Evolutionary conservation across 2,888 invertebrate species (phyloP), one percentile per base, ranked within the genome.

Genomic region (Dynastes maya): DNA sequence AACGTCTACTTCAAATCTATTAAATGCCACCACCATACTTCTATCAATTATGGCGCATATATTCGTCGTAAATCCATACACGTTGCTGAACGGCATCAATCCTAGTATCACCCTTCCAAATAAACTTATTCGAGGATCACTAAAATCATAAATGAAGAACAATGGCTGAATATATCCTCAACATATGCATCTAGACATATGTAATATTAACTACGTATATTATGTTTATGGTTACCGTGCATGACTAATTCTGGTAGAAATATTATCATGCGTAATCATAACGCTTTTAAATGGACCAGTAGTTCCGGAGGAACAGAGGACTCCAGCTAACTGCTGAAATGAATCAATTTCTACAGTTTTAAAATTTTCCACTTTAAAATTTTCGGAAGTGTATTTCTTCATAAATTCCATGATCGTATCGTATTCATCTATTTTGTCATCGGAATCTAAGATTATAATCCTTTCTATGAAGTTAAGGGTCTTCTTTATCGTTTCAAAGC

Each of bases 271-370:
- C 2, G 94, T 93, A 3, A 95, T 88, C 90, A 93, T 92, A 0
- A 95, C 95, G 45, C 95, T 95, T 87, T 95, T 95, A 0, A 95
- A 94, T 76, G 95, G 85, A 0, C 96, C 96, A 0, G 93, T 94
- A 0, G 96, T 96, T 13, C 96, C 96, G 0, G 95, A 95, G 0
- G 95, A 95, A 85, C 93, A 95, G 82, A 95, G 92, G 80, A 96
- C 91, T 0, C 92, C 90, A 0, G 91, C 88, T 2, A 92, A 89
- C 84, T 92, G 92, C 1, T 91, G 89, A 0, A 65, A 51, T 49
- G 90, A 89, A 82, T 92, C 89, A 0, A 92, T 90, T 5, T 81
- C 27, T 2, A 84, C 83, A 81, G 91, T 88, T 74, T 87, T 86
- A 65, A 92, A 88, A 0, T 86, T 80, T 78, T 87, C 84, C 76